Evolutionary conservation across 2,113 vertebrate species (phyloP), one percentile per base, ranked within the genome.

Genomic region (Colius striatus): DNA sequence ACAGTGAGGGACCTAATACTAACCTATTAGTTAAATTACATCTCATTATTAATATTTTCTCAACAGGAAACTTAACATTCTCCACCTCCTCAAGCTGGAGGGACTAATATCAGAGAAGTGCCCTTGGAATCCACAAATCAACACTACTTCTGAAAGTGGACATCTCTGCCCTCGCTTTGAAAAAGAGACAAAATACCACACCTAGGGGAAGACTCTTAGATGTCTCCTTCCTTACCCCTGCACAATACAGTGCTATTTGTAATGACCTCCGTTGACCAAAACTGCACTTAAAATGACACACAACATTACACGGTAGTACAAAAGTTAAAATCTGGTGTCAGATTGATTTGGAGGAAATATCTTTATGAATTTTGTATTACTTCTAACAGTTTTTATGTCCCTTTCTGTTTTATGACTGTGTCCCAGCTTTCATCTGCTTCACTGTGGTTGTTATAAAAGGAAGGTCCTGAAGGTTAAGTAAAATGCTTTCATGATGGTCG

Each of bases 281-380:
- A 32, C 5, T 19, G 32, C 38, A 22, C 54, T 6, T 11, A 79
- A 58, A 83, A 45, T 43, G 15, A 8, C 51, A n/a, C 1, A 1
- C 11, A 74, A 36, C 65, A 51, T 18, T 71, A 16, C 32, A 18
- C 12, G 68, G 80, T 10, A n/a, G 19, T 85, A n/a, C 4, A 9
- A 14, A 72, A 19, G 10, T 48, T 65, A 36, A 48, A 47, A 54
- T 73, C 23, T 32, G 11, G 9, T 73, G 25, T n/a, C 43, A 53
- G n/a, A 74, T 55, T 62, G 58, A 54, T 76, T 73, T 41, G 74
- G 16, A 54, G 51, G 41, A 85, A 32, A 18, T 36, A 57, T 25
- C 20, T 63, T 57, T 55, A 55, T 82, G 41, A 72, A 79, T 96
- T 92, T 91, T 78, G 5, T 57, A 72, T 92, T 58, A 55, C 18